Evolutionary conservation across 2,888 invertebrate species (phyloP).

Genomic region (Unio pictorum): DNA sequence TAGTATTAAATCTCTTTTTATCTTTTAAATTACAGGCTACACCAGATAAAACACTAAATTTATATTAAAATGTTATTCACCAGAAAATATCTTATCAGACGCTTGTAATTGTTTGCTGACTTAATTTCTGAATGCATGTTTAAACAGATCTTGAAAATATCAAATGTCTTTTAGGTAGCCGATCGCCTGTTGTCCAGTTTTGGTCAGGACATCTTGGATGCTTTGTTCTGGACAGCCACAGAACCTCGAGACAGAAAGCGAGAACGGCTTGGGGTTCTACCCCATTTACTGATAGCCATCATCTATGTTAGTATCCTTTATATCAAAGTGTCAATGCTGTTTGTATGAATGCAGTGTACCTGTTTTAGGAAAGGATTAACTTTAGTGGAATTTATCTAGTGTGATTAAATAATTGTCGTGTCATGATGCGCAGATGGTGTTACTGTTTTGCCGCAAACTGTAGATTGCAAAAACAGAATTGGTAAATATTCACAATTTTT

Average conservation of each 20-base stretch:
- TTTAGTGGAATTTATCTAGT: too few relatives aligned
- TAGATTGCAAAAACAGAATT: too few relatives aligned
- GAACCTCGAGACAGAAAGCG: conserved; percentile 86
- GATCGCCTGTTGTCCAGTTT: conserved; percentile 90
- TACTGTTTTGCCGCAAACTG: too few relatives aligned
- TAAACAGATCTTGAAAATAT: not conserved
- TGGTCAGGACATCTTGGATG: conserved; percentile 98
- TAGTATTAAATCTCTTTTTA: too few relatives aligned
- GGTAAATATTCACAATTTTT: too few relatives aligned
- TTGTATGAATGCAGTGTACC: not conserved
- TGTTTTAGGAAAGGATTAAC: too few relatives aligned
- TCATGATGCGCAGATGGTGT: too few relatives aligned
- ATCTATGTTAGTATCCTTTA: conserved; percentile 95
- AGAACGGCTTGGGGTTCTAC: conserved; percentile 84
- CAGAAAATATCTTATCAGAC: too few relatives aligned
- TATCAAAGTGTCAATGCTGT: not conserved
- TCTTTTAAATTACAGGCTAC: too few relatives aligned
- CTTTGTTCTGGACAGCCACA: conserved; percentile 98
- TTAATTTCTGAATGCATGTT: not conserved
- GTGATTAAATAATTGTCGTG: too few relatives aligned
- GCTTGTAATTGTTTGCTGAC: not conserved
- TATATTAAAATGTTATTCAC: too few relatives aligned
- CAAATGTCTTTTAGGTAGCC: conserved; percentile 75
- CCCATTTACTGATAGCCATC: conserved; percentile 92
- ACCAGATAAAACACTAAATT: too few relatives aligned